Conservation (phyloP, 1,140 invertebrate genomes). For the Lordiphosa clarofinis region DNA sequence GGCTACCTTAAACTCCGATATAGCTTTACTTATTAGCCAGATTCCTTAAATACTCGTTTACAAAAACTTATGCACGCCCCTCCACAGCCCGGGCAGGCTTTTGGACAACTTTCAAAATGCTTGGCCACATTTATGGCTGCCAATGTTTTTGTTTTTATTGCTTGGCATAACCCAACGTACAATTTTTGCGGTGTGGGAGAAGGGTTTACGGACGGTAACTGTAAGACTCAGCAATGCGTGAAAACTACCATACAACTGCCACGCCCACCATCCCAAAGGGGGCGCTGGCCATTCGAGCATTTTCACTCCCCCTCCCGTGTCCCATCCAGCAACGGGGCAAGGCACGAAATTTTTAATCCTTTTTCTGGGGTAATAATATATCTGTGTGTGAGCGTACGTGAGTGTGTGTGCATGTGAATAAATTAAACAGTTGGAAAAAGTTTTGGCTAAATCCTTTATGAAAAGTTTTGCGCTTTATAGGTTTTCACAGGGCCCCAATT, state of each 20-base stretch:
- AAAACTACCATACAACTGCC: slow-evolving; percentile 57
- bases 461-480: slow-evolving; percentile 67
- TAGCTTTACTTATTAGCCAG: not conserved
- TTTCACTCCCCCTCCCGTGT: slow-evolving; percentile 11
- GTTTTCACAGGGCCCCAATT: slow-evolving; percentile 32
- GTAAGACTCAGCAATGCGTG: slow-evolving; percentile 69
- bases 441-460: slow-evolving; percentile 75
- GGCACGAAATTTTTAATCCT: slow-evolving; percentile 73
- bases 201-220: slow-evolving; percentile 34
- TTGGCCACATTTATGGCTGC: slow-evolving; percentile 44
- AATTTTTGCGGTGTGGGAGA: slow-evolving; percentile 1
- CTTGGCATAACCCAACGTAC: slow-evolving; percentile 32
- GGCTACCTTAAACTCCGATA: not conserved
- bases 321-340: slow-evolving; percentile 27
- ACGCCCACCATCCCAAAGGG: slow-evolving; percentile 24
- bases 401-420: slow-evolving; percentile 42
- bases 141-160: slow-evolving; percentile 51
- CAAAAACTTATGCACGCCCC: not conserved
- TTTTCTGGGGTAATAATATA: slow-evolving; percentile 70
- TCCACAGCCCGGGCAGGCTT: slow-evolving; percentile 25
- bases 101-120: slow-evolving; percentile 32
- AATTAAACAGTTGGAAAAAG: slow-evolving; percentile 68
- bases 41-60: slow-evolving; percentile 14
- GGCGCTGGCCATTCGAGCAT: not conserved
- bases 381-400: slow-evolving; percentile 9